Conservation (phyloP, 2,888 invertebrate genomes). For the Calameuta idolon region DNA sequence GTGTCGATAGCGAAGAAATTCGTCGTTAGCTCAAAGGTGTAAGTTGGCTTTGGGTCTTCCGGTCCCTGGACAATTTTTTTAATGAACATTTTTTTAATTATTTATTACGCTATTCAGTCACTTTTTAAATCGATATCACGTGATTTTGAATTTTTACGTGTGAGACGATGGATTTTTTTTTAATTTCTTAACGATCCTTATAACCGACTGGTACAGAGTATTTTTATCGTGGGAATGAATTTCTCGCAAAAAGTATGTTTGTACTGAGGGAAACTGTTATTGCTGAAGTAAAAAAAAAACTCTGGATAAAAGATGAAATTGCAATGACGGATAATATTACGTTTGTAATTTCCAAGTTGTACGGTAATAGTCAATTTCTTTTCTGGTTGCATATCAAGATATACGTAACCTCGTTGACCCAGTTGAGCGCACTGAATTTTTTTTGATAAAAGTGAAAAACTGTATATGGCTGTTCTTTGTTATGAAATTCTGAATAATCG, state of each 20-base stretch:
- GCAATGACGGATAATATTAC: background rate
- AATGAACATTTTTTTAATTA: background rate
- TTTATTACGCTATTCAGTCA: too few species aligned
- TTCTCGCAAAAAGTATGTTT: background rate
- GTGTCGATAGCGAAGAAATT: conserved; percentile 84
- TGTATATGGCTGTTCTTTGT: background rate
- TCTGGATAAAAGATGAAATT: background rate
- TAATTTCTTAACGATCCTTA: background rate
- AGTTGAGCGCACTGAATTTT: background rate
- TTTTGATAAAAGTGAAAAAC: background rate
- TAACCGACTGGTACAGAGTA: background rate
- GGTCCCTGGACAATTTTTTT: conserved; percentile 72
- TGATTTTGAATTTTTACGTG: background rate
- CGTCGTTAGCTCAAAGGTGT: conserved; percentile 87
- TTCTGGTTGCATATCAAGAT: background rate
- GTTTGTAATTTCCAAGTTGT: background rate
- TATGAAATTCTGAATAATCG: background rate
- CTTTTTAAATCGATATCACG: too few species aligned
- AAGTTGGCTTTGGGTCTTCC: conserved; percentile 82
- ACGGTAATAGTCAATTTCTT: background rate
- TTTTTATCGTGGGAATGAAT: background rate
- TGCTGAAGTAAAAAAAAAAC: background rate
- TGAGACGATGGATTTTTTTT: background rate
- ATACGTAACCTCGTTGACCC: background rate
- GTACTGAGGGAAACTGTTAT: background rate